These are phyloP conservation scores for Diplazon laetatorius DNA, from an alignment of 2,888 invertebrate species.

Conservation along the genomic window DNA sequence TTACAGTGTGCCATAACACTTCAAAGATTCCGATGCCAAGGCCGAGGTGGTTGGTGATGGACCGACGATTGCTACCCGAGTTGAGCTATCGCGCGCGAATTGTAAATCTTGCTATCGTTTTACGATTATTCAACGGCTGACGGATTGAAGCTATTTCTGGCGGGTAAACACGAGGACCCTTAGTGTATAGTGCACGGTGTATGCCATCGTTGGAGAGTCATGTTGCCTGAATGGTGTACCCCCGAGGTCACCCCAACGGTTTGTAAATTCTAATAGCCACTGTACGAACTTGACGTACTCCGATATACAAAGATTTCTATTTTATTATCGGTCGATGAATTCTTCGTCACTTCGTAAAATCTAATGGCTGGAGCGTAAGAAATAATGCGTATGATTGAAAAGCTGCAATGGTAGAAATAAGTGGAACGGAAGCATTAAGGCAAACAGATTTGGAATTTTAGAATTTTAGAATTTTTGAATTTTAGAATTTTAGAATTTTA, in stretches of 20 bases:
- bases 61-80: constrained; percentile 21
- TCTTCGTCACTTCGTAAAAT: too few relatives aligned
- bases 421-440: too few relatives aligned
- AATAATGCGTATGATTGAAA: too few relatives aligned
- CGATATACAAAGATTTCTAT: neutral
- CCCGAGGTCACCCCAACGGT: neutral
- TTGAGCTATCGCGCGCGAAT: constrained; percentile 45
- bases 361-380: too few relatives aligned
- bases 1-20: constrained; percentile 6
- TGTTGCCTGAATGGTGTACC: constrained; percentile 25
- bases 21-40: constrained; percentile 56
- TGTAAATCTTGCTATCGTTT: constrained; percentile 62
- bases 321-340: too few relatives aligned
- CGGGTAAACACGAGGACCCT: constrained; percentile 59
- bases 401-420: too few relatives aligned
- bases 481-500: too few relatives aligned
- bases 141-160: constrained; percentile 54
- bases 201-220: constrained; percentile 7
- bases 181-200: constrained; percentile 1
- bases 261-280: neutral
- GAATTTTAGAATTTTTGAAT: too few relatives aligned
- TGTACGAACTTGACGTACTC: neutral
- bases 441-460: too few relatives aligned
- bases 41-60: constrained; percentile 42
- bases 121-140: constrained; percentile 60